Evolutionary conservation across 2,888 invertebrate genomes (phyloP).

Genomic region (Pelosia muscerda): DNA sequence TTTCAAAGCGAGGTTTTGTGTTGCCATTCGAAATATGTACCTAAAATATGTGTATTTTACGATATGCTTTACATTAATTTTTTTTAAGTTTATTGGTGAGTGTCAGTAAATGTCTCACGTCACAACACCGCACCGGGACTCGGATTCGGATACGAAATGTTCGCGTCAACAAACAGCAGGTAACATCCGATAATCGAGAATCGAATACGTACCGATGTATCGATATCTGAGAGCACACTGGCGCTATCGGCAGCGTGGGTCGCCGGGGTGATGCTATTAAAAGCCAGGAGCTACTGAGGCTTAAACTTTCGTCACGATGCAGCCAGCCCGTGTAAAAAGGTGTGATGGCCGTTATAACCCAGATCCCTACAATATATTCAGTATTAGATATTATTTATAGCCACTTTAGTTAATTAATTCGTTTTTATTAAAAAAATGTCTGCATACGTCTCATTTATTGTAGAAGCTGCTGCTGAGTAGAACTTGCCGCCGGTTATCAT

Average conservation of each 20-base stretch:
- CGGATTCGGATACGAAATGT: conserved; percentile 27
- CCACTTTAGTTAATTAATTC: neutral
- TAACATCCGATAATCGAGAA: conserved; percentile 27
- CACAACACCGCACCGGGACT: conserved; percentile 35
- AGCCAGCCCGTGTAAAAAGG: conserved; percentile 71
- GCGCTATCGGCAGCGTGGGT: conserved; percentile 37
- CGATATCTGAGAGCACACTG: conserved; percentile 65
- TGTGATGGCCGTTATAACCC: conserved; percentile 70
- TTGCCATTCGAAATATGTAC: too few relatives aligned
- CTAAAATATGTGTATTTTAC: neutral
- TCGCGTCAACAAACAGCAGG: conserved; percentile 32
- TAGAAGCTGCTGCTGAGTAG: neutral
- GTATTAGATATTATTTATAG: neutral
- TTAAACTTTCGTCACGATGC: conserved; percentile 60
- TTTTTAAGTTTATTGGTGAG: neutral
- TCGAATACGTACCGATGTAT: conserved; percentile 56
- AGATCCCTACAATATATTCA: conserved; percentile 55
- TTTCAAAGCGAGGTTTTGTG: too few relatives aligned
- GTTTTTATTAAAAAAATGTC: neutral
- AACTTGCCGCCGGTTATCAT: neutral
- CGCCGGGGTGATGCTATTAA: conserved; percentile 65
- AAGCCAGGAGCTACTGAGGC: conserved; percentile 68
- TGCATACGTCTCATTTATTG: neutral
- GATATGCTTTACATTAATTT: neutral
- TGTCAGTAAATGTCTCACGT: neutral